phyloP scores from a whole-genome alignment of 2,113 vertebrate species.

The Saguinus midas region DNA sequence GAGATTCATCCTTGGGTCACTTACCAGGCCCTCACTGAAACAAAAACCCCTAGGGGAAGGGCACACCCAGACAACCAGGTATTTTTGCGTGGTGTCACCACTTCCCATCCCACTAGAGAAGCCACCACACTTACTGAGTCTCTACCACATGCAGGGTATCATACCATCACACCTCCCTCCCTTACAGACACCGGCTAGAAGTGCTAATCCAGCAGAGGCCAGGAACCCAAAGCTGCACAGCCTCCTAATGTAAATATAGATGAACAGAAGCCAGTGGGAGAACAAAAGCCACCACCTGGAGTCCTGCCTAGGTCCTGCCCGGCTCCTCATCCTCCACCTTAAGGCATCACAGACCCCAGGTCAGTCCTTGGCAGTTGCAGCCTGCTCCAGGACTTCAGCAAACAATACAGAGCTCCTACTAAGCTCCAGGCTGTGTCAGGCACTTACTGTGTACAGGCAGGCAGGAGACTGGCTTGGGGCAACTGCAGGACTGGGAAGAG shows the following conservation, averaged over 20 bases:
- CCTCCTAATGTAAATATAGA: neutral
- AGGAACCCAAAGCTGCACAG: neutral
- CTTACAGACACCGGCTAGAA: neutral
- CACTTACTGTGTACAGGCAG: neutral
- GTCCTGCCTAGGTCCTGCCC: neutral
- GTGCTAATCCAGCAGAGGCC: neutral
- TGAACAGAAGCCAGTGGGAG: neutral
- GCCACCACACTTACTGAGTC: neutral
- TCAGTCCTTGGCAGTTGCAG: fast-evolving
- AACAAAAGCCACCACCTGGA: neutral
- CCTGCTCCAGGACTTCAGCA: neutral
- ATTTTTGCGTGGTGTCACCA: neutral
- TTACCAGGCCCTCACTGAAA: neutral
- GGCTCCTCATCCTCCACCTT: neutral
- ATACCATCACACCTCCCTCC: neutral
- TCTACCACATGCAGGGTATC: neutral
- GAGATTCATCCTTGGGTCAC: neutral
- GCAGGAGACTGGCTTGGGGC: neutral
- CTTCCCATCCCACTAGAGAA: neutral
- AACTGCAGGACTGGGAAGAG: neutral
- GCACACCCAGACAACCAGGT: neutral
- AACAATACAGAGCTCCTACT: neutral
- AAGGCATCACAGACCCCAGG: neutral
- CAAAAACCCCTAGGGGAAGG: neutral
- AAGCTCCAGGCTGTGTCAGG: neutral